A percentile compares a stretch with the other conserved stretches of the same genome.
Conservation (phyloP, 2,797 vertebrate genomes). For the Spea hammondii region DNA sequence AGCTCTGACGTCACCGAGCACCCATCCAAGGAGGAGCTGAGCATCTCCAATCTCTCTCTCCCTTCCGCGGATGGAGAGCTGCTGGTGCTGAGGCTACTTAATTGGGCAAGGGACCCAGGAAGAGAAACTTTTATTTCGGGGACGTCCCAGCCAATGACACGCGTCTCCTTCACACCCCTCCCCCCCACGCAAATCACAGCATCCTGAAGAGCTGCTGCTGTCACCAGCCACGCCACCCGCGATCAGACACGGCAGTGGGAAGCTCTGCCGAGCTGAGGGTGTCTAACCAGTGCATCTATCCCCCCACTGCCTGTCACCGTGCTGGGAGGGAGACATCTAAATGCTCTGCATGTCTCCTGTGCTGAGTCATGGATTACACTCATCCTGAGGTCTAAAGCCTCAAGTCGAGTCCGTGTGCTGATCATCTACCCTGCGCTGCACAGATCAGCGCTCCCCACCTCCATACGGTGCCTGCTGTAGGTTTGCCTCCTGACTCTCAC, state of each 20-base stretch:
- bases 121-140: slow-evolving; percentile 42
- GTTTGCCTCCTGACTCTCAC: not conserved
- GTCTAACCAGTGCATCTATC: not conserved
- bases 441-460: not conserved
- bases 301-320: not conserved
- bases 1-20: slow-evolving; percentile 13
- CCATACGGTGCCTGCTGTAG: not conserved
- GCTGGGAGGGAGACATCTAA: slow-evolving; percentile 42
- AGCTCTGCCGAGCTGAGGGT: not conserved
- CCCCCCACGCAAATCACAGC: slow-evolving; percentile 18
- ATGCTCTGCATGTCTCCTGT: slow-evolving; percentile 57
- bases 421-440: not conserved
- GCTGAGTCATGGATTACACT: slow-evolving; percentile 79
- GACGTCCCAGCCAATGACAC: not conserved
- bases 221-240: slow-evolving; percentile 51
- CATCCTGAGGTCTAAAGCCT: not conserved
- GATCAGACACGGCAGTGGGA: not conserved
- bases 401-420: too few species aligned
- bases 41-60: not conserved
- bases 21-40: slow-evolving; percentile 22
- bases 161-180: not conserved
- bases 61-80: slow-evolving; percentile 1
- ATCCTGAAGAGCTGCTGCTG: not conserved
- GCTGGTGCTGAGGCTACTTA: slow-evolving; percentile 43
- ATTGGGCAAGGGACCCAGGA: slow-evolving; percentile 47